phyloP scores from a whole-genome alignment of 2,888 invertebrate species.

The Pandemis heparana region DNA sequence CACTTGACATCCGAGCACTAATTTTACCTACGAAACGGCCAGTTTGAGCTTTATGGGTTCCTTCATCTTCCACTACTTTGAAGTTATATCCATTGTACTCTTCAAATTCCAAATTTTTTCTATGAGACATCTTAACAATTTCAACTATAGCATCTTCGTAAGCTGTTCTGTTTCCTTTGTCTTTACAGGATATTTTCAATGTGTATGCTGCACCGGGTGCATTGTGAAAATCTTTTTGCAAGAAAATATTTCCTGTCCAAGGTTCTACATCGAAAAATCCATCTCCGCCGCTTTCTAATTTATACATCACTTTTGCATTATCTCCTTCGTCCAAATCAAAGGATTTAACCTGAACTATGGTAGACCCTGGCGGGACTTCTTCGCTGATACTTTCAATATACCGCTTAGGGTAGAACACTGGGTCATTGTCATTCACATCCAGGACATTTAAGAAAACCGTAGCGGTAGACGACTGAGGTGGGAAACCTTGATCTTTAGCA shows the following conservation, averaged over 20 bases:
- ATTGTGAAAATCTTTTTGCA: constrained; percentile 88
- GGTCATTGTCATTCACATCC: constrained; percentile 97
- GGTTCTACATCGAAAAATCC: constrained; percentile 93
- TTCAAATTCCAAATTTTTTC: constrained; percentile 91
- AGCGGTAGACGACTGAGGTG: constrained; percentile 95
- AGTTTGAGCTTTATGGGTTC: constrained; percentile 84
- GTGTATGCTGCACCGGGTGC: constrained; percentile 89
- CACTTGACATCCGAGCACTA: constrained; percentile 86
- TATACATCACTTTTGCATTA: constrained; percentile 93
- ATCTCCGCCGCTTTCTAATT: constrained; percentile 92
- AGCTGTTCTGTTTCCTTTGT: constrained; percentile 91
- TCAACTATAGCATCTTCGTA: constrained; percentile 92
- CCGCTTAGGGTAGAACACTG: constrained; percentile 95
- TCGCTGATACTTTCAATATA: constrained; percentile 93
- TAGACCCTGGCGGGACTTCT: constrained; percentile 87
- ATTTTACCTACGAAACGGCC: constrained; percentile 93
- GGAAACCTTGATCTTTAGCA: constrained; percentile 96
- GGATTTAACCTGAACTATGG: constrained; percentile 91
- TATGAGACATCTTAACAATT: constrained; percentile 90
- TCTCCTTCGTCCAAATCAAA: constrained; percentile 95
- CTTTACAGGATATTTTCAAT: constrained; percentile 92
- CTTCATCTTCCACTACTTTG: constrained; percentile 93
- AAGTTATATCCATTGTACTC: constrained; percentile 92
- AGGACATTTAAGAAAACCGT: constrained; percentile 92
- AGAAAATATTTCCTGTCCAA: constrained; percentile 90